phyloP scores from a whole-genome alignment of 2,113 vertebrate species.

The Hemicordylus capensis region DNA sequence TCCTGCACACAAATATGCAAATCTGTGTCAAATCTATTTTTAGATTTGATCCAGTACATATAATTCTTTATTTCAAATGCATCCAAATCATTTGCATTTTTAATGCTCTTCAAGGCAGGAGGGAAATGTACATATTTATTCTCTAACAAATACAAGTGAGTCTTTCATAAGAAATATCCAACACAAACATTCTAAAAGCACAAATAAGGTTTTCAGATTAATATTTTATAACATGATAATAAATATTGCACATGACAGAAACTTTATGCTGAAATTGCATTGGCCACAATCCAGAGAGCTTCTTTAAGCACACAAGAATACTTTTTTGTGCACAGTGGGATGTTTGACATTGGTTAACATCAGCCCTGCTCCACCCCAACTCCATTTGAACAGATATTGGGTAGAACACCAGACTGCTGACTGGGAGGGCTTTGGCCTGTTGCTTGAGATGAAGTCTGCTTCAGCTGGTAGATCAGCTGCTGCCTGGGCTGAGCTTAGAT shows the following conservation, averaged over 20 bases:
- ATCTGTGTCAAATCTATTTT: too few relatives aligned
- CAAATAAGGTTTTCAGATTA: not conserved
- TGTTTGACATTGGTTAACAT: not conserved
- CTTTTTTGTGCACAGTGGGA: not conserved
- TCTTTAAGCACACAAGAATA: not conserved
- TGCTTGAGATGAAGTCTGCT: not conserved
- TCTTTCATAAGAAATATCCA: not conserved
- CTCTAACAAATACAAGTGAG: not conserved
- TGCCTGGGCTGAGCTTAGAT: not conserved
- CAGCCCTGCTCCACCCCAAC: not conserved
- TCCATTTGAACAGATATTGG: not conserved
- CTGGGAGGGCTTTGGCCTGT: not conserved
- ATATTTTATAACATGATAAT: not conserved
- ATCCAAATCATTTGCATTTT: not conserved
- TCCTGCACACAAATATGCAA: not conserved
- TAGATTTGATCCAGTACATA: not conserved
- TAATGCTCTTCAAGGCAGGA: too few relatives aligned
- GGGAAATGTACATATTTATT: not conserved
- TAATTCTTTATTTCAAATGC: not conserved
- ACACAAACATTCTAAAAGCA: not conserved
- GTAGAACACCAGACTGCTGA: not conserved
- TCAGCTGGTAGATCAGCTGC: not conserved
- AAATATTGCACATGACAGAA: not conserved
- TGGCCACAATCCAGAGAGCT: not conserved
- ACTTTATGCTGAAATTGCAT: not conserved